Base-by-base conservation (phyloP, 2,888 invertebrate species). In the Luperina nickerlii region DNA sequence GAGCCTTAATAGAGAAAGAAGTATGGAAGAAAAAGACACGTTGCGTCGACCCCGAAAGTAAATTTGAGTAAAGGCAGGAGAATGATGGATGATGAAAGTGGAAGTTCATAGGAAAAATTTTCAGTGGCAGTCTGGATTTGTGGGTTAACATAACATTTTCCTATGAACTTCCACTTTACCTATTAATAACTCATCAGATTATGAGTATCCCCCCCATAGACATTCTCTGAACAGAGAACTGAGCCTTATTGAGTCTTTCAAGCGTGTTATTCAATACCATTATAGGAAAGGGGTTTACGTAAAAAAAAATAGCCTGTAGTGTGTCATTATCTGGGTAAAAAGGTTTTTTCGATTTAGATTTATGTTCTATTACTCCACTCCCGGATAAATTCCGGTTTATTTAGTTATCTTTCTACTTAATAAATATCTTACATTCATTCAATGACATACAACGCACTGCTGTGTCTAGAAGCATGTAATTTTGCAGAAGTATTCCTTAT, bases 211-310 rank as follows among this genome's bases (percentile, higher is more conserved):
- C 27, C 57, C 3, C 38, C 38, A 82, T 57, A 57, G 68, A 48
- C 38, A 18, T 67, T 62, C 32, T 62, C 67, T 75, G 76, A 79
- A 81, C 27, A 63, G 18, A 24, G 45, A n/a, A 42, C 27, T 24
- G 57, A 76, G 15, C 80, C 62, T 76, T 69, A 82, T 76, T 62
- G 82, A 75, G 68, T 63, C 66, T 13, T 48, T 62, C 57, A 78
- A 63, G 83, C 81, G 81, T 82, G 79, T 63, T 83, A 83, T 78
- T 83, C 78, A 78, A 83, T 81, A 57, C 68, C 76, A 81, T 81
- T 81, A 81, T 76, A 75, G 82, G 45, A 68, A 82, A 81, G 62
- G 62, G 80, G 76, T 81, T 82, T 82, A 82, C 82, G 82, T 68
- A 63, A 76, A 32, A 32, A 32, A 32, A 79, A 80, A 81, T 68